These are phyloP conservation scores for Megaleporinus macrocephalus DNA, from an alignment of 2,113 vertebrate species.

Conservation along the genomic window DNA sequence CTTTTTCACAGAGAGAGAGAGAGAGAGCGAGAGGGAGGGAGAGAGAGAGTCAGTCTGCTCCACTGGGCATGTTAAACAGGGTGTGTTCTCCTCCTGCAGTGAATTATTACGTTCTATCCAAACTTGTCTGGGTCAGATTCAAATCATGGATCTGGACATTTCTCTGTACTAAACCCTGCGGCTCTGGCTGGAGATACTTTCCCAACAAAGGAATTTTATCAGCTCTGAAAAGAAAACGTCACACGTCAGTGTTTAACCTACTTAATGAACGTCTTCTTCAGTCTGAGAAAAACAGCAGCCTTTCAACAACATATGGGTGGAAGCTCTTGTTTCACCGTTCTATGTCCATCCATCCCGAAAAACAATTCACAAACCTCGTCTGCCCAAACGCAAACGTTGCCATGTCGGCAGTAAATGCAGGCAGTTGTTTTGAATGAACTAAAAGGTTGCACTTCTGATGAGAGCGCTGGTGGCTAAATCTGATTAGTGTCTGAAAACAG, in stretches of 20 bases:
- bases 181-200: not conserved
- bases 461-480: constrained; percentile 69
- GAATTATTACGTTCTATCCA: constrained; percentile 66
- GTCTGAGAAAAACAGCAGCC: not conserved
- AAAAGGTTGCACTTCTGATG: constrained; percentile 62
- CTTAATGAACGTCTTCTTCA: not conserved
- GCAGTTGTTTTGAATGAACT: constrained; percentile 69
- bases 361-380: constrained; percentile 59
- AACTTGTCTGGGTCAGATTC: constrained; percentile 61
- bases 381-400: constrained; percentile 65
- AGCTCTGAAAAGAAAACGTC: not conserved
- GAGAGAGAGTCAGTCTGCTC: constrained; percentile 20
- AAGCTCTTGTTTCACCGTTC: not conserved
- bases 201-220: not conserved
- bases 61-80: constrained; percentile 65
- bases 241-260: not conserved
- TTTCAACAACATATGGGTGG: not conserved
- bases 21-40: not conserved
- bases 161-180: not conserved
- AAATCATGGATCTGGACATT: constrained; percentile 54
- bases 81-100: constrained; percentile 69
- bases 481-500: constrained; percentile 72
- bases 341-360: constrained; percentile 24
- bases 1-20: not conserved
- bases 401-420: constrained; percentile 69